phyloP scores from a whole-genome alignment of 2,888 invertebrate genomes.

The Caenorhabditis doughertyi region DNA sequence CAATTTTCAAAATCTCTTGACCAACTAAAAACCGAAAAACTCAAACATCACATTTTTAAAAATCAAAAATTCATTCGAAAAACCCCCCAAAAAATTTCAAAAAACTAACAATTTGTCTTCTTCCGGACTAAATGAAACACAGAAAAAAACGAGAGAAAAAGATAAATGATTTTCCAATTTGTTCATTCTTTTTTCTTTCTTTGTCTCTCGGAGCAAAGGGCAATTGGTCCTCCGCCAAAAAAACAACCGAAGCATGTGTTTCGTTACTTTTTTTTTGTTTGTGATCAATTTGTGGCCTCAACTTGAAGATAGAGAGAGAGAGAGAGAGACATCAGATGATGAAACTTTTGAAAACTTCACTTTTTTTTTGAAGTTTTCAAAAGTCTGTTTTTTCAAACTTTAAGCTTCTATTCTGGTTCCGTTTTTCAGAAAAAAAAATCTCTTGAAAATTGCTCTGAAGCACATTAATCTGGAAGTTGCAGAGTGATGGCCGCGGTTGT shows the following conservation, averaged over 20 bases:
- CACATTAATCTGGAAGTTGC: no score
- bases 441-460: no score
- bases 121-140: background rate
- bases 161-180: slow-evolving; percentile 32
- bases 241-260: slow-evolving; percentile 38
- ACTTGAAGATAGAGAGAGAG: background rate
- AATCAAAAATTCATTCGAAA: slow-evolving; percentile 29
- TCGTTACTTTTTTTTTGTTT: slow-evolving; percentile 20
- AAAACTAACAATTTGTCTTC: background rate
- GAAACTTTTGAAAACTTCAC: no score
- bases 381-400: no score
- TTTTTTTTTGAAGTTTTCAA: no score
- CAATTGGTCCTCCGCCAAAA: slow-evolving; percentile 6
- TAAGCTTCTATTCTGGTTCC: no score
- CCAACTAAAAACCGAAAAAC: background rate
- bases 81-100: background rate
- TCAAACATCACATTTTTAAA: background rate
- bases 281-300: background rate
- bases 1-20: no score
- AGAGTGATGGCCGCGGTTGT: no score
- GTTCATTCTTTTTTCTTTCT: background rate
- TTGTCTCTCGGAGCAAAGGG: slow-evolving; percentile 29
- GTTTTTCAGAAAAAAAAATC: no score
- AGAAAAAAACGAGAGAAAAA: background rate
- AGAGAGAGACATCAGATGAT: slow-evolving; percentile 26